These are phyloP conservation scores for Drepanosiphum platanoidis DNA, from an alignment of 2,888 invertebrate genomes.

Conservation along the genomic window DNA sequence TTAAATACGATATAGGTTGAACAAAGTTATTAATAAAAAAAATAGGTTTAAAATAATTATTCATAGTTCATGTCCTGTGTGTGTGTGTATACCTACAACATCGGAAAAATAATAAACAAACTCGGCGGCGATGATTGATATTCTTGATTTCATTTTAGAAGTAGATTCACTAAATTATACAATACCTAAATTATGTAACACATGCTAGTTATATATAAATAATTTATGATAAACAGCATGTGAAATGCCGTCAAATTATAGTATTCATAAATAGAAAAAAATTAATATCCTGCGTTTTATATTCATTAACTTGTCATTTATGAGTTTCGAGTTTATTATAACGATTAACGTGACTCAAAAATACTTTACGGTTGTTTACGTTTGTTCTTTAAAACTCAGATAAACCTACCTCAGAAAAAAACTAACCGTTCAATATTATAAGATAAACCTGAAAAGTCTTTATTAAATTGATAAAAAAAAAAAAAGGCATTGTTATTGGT, in stretches of 20 bases:
- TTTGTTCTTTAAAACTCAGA: neutral
- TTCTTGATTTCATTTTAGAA: neutral
- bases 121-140: neutral
- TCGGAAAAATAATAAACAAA: too few species aligned
- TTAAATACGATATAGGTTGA: too few species aligned
- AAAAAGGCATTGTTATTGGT: too few species aligned
- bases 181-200: neutral
- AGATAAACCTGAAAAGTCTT: too few species aligned
- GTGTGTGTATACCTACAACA: too few species aligned
- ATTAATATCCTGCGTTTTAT: neutral
- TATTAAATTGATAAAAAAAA: too few species aligned
- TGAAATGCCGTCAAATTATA: constrained; percentile 8
- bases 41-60: too few species aligned
- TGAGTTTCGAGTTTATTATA: neutral
- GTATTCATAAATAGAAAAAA: neutral
- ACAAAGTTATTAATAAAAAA: too few species aligned
- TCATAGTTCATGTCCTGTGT: too few species aligned
- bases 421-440: too few species aligned
- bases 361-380: neutral
- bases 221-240: neutral
- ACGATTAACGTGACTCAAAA: neutral
- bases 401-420: too few species aligned
- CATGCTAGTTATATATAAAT: neutral
- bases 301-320: neutral
- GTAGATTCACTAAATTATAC: neutral